Evolutionary conservation across 2,888 invertebrate genomes (phyloP).

Genomic region (Aphodius sticticus): DNA sequence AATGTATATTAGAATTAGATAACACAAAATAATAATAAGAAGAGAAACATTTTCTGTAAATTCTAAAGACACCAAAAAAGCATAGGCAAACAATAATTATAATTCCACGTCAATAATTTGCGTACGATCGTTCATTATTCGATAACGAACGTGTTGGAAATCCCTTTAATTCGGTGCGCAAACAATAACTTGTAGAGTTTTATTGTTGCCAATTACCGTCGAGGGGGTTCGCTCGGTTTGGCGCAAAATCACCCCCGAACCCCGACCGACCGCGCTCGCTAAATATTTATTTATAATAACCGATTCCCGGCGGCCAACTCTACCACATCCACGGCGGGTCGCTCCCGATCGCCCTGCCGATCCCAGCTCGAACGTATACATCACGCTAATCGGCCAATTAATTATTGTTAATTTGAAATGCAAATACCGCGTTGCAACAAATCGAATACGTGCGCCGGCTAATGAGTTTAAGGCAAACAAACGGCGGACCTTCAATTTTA

Average conservation of each 20-base stretch:
- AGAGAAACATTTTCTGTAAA: no score
- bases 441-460: slow-evolving; percentile 55
- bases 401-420: slow-evolving; percentile 60
- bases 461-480: slow-evolving; percentile 59
- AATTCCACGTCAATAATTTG: no score
- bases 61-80: no score
- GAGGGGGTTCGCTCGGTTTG: not conserved
- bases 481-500: slow-evolving; percentile 48
- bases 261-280: slow-evolving; percentile 28
- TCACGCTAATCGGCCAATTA: slow-evolving; percentile 59
- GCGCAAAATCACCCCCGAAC: not conserved
- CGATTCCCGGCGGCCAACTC: slow-evolving; percentile 28
- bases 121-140: not conserved
- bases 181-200: slow-evolving; percentile 38
- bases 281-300: slow-evolving; percentile 47
- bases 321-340: not conserved
- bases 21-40: no score
- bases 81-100: no score
- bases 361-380: slow-evolving; percentile 44
- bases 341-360: slow-evolving; percentile 8
- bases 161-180: slow-evolving; percentile 13
- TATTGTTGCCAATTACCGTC: slow-evolving; percentile 37
- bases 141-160: not conserved
- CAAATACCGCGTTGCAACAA: slow-evolving; percentile 59
- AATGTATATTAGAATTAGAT: no score